Base-by-base conservation (phyloP, 2,113 vertebrate species). In the Strix uralensis region DNA sequence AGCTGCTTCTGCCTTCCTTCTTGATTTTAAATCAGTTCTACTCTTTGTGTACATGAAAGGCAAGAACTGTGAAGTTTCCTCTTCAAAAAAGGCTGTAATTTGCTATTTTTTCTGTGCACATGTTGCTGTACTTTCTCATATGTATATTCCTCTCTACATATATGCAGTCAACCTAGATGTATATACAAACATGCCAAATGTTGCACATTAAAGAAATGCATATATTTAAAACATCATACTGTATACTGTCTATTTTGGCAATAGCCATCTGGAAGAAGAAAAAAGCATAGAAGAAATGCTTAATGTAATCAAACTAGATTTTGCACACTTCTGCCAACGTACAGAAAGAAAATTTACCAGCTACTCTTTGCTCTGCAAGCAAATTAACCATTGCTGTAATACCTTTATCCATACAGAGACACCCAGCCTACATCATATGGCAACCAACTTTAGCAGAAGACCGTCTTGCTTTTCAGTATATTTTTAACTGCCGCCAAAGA, bases 141-240 rank as follows among this genome's bases (percentile, higher is more conserved):
- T 30, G 47, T 51, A 63, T 66, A 72, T 79, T 38, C 38, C 5
- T 32, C 52, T 55, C 54, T 66, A 85, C 94, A 93, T 93, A 88
- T 85, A 97, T 92, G 92, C 81, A 94, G 62, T 51, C 51, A 75
- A 19, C 36, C 16, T 86, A 63, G 34, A 91, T 44, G 52, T 81
- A 88, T 94, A 93, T 65, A 95, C 70, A 90, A 94, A 93, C 86
- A 95, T 55, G 30, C 71, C 88, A 91, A 94, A 69, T 90, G 82
- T 95, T 92, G 67, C 80, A 69, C 67, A 34, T 90, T 85, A 82
- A 85, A 94, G 79, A 85, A 92, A 73, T 30, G 55, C 29, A 81
- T 87, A 34, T 38, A 88, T 70, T 95, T 95, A 75, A 96, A 96
- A 81, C n/a, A 95, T 91, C 49, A 40, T 65, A 42, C 36, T 77